phyloP scores from a whole-genome alignment of 2,797 vertebrate species.

The Periophthalmus magnuspinnatus region DNA sequence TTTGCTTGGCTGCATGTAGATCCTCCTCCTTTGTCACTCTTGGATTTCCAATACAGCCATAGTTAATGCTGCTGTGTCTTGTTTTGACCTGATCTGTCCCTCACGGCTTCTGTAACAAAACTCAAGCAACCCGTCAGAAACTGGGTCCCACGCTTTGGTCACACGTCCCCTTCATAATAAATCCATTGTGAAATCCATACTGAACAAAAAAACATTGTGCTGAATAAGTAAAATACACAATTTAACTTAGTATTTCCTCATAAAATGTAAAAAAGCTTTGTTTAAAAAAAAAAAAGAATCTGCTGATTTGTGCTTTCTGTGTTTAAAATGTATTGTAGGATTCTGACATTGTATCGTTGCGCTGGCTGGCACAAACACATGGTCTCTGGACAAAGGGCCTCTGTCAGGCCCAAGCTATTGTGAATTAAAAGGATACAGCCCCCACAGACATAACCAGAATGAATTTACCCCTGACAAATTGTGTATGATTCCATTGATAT shows the following conservation, averaged over 20 bases:
- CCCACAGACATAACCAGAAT: slow-evolving; percentile 42
- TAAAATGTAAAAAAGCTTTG: background rate
- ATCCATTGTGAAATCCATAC: slow-evolving; percentile 65
- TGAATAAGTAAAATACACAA: background rate
- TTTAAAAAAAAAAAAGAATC: background rate
- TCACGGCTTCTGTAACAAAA: slow-evolving; percentile 23
- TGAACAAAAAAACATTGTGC: slow-evolving; percentile 32
- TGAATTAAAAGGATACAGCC: slow-evolving; percentile 41
- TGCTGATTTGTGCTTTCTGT: background rate
- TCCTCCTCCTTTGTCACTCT: slow-evolving; percentile 25
- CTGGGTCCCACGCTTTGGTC: slow-evolving; percentile 37
- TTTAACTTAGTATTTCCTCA: background rate
- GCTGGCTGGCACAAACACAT: slow-evolving; percentile 72
- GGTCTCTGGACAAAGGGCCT: slow-evolving; percentile 62
- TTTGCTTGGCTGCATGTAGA: slow-evolving; percentile 7
- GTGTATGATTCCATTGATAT: slow-evolving; percentile 38
- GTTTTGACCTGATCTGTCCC: slow-evolving; percentile 17
- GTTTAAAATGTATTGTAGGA: slow-evolving; percentile 27
- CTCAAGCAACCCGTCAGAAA: slow-evolving; percentile 26
- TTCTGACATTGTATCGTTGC: slow-evolving; percentile 66
- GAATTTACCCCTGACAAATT: slow-evolving; percentile 52
- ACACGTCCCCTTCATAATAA: slow-evolving; percentile 60
- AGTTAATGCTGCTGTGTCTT: slow-evolving; percentile 21
- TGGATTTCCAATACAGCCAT: slow-evolving; percentile 23
- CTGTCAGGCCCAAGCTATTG: slow-evolving; percentile 68